These are phyloP conservation scores for Trachelus iudaicus DNA, from an alignment of 2,888 invertebrate species.

Conservation along the genomic window DNA sequence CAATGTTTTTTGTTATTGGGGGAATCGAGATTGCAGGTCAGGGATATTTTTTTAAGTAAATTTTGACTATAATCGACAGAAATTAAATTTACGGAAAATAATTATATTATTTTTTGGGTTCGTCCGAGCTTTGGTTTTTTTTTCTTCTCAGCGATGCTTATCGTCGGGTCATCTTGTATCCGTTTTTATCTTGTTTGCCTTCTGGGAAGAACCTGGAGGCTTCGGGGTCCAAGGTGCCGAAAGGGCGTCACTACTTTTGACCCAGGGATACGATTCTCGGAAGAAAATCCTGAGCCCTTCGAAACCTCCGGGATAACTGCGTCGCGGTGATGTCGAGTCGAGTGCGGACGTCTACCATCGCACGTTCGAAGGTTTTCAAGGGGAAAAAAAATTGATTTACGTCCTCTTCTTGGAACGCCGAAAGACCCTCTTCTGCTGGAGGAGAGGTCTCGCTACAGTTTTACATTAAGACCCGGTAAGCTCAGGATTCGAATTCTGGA, in stretches of 20 bases:
- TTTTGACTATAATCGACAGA: neutral
- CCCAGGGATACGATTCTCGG: constrained; percentile 15
- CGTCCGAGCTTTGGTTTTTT: neutral
- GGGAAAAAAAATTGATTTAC: neutral
- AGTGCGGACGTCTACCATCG: neutral
- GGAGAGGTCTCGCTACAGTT: neutral
- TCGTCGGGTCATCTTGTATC: neutral
- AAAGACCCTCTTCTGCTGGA: neutral
- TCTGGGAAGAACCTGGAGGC: neutral
- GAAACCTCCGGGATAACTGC: neutral
- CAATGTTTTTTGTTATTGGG: neutral
- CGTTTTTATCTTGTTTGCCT: neutral
- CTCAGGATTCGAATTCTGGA: neutral
- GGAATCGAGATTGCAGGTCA: too few species aligned
- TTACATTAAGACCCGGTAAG: neutral
- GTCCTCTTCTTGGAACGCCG: neutral
- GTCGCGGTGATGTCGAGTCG: neutral
- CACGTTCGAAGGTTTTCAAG: neutral
- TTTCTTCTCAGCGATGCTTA: neutral
- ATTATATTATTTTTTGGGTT: neutral
- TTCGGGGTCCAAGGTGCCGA: neutral
- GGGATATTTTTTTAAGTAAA: too few species aligned
- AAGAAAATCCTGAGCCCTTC: constrained; percentile 7
- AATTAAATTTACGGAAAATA: neutral
- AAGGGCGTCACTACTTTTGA: constrained; percentile 18